Base-by-base conservation (phyloP, 2,113 vertebrate species). In the Chamaea fasciata region DNA sequence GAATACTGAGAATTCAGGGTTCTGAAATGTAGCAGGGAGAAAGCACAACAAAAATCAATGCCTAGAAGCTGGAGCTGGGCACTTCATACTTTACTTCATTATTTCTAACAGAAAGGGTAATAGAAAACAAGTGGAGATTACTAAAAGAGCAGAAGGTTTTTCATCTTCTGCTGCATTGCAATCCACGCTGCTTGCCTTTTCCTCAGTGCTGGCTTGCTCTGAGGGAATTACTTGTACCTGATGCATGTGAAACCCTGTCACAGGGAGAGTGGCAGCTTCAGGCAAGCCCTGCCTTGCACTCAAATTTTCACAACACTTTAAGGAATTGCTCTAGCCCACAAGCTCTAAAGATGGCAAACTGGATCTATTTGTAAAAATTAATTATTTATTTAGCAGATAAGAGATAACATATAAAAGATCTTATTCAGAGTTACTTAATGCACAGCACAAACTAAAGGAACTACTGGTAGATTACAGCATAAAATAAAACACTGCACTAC, bases 1-100 rank as follows among this genome's bases (percentile, higher is more conserved):
- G 63, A 69, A 55, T 33, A 46, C 23, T 55, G 62, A 76, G 9
- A 23, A 50, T 39, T 83, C 50, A 22, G 46, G 7, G 41, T 9
- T 83, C 78, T 89, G 55, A 42, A 41, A 49, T 44, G 31, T 21
- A 76, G 26, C 37, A 73, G 46, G 28, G 39, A 30, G 33, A 80
- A 95, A 84, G 26, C 28, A 22, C 27, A 87, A 26, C 21, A 93
- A 86, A 79, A 80, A 83, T 87, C 67, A 68, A 60, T 86, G 67
- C 81, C 64, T 64, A 6, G 27, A 70, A 90, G 30, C 71, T 90
- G 71, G 41, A 88, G 13, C 23, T 68, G 81, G 71, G 60, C 35
- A 46, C 37, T 73, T 92, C 39, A 55, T 79, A 22, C 31, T 71
- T 76, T 63, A 53, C 63, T 91, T 93, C 64, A 47, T 93, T 76